Evolutionary conservation across 2,113 vertebrate genomes (phyloP).

Genomic region (Danio rerio): GRCz12tu NC_133191.1:49861001-49861500

Average conservation of each 20-base stretch:
- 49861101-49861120: conserved; percentile 23
- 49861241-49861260: conserved; percentile 49
- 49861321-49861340: background rate
- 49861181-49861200: background rate
- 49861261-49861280: conserved; percentile 30
- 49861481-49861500: background rate
- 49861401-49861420: background rate
- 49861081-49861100: background rate
- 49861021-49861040: background rate
- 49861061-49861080: conserved; percentile 4
- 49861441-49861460: background rate
- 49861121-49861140: background rate
- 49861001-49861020: background rate
- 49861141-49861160: background rate
- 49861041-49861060: conserved; percentile 21
- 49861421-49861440: background rate
- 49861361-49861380: background rate
- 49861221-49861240: conserved; percentile 69
- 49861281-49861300: conserved; percentile 24
- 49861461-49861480: conserved; percentile 7
- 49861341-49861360: conserved; percentile 21
- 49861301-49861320: background rate
- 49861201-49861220: conserved; percentile 36
- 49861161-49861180: background rate
- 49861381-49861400: background rate